Base-by-base conservation (phyloP, 2,888 invertebrate genomes). In the Aporophyla lueneburgensis region DNA sequence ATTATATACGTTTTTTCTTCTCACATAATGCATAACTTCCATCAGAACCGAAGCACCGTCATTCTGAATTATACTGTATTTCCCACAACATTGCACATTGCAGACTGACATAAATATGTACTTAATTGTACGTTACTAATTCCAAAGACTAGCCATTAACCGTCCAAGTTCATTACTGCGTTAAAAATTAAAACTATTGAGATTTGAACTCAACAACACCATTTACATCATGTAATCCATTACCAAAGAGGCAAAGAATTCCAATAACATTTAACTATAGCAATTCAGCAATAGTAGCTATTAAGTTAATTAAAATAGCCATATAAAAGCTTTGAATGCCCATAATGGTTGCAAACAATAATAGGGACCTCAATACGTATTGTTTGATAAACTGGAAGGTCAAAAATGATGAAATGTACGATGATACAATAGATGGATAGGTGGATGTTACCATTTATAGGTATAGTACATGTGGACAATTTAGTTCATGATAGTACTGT, bases 341-440 rank as follows among this genome's bases (percentile, higher is more conserved):
- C 58, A 78, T 71, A 84, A 87, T 83, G 21, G 69, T 16, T 58
- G 14, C 59, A 65, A 76, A 75, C 69, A 77, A 71, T 74, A 76
- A 69, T 67, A 71, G 80, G 76, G 54, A 78, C 81, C 68, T 71
- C 77, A 85, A 85, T 80, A 69, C 69, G 78, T 85, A 85, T 86
- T 86, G 86, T 86, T 78, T 78, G 79, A 78, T 83, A 71, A 62
- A 66, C 62, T 76, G 68, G 77, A 87, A 85, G 86, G 87, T 85
- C 87, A 73, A 43, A 33, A 33, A 73, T 86, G 85, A 85, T 84
- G 86, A 86, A 86, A 86, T 75, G 68, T 54, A 56, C 77, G 79
- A 73, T 83, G 80, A 70, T 83, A 86, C 87, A 86, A 86, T 85
- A 49, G 72, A 58, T 70, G 53, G n/a, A 56, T 76, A 67, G 21